phyloP scores from a whole-genome alignment of 1,140 invertebrate genomes.

The Cotesia glomerata region DNA sequence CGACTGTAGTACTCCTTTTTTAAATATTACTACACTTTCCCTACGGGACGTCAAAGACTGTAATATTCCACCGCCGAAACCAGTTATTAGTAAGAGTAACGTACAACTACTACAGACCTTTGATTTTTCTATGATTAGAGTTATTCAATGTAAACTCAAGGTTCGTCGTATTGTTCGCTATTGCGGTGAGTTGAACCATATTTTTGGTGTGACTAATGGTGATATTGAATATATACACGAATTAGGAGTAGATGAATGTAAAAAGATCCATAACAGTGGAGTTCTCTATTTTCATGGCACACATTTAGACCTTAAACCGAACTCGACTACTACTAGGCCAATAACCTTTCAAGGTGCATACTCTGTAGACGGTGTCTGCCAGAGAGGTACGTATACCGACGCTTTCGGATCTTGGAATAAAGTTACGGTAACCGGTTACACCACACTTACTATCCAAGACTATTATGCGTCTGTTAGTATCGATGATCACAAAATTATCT shows the following conservation, averaged over 20 bases:
- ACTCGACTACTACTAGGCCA: too few relatives aligned
- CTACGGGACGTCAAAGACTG: slow-evolving; percentile 8
- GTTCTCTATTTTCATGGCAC: too few relatives aligned
- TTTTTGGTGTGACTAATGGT: slow-evolving; percentile 2
- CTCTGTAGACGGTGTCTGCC: too few relatives aligned
- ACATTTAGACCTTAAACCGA: too few relatives aligned
- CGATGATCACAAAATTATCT: too few relatives aligned
- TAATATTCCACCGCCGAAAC: slow-evolving; percentile 6
- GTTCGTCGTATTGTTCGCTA: slow-evolving; percentile 7
- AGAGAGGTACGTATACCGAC: too few relatives aligned
- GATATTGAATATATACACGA: too few relatives aligned
- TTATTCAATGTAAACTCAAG: slow-evolving; percentile 20
- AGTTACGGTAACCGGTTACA: too few relatives aligned
- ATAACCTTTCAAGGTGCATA: too few relatives aligned
- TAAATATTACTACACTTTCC: slow-evolving; percentile 17
- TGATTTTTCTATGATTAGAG: neutral
- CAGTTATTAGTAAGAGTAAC: neutral
- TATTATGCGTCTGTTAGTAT: too few relatives aligned
- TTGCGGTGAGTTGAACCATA: slow-evolving; percentile 23
- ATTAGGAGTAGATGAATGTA: neutral
- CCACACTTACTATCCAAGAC: too few relatives aligned
- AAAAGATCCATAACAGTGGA: neutral
- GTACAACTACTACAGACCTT: slow-evolving; percentile 19
- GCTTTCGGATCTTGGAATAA: too few relatives aligned
- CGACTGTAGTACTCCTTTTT: neutral